These are phyloP conservation scores for Coturnix japonica DNA, from an alignment of 2,113 vertebrate genomes.

Conservation along the genomic window DNA sequence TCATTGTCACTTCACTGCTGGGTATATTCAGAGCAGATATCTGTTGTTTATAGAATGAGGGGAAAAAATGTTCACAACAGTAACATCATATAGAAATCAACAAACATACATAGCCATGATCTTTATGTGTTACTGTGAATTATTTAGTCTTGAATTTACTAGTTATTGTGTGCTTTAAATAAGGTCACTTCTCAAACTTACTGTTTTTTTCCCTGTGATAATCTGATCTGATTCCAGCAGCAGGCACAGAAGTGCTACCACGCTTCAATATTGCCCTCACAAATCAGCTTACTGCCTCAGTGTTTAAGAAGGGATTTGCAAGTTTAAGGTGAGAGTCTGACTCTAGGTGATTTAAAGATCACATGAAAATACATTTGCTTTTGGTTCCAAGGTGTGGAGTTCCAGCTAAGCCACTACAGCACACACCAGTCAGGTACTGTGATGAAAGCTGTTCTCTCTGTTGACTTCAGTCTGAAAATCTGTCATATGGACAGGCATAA, in stretches of 20 bases:
- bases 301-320: slow-evolving; percentile 3
- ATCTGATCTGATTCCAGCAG: neutral
- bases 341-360: neutral
- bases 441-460: neutral
- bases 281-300: neutral
- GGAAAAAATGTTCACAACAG: slow-evolving; percentile 1
- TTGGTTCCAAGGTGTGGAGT: neutral
- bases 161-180: neutral
- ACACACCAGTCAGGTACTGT: neutral
- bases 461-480: accelerated
- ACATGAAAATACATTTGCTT: neutral
- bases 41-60: neutral
- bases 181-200: neutral
- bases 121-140: slow-evolving; percentile 16
- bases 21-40: neutral
- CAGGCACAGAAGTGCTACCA: neutral
- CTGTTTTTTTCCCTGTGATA: neutral
- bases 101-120: neutral
- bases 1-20: neutral
- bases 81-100: neutral
- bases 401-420: neutral
- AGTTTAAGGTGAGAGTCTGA: neutral
- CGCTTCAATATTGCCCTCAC: neutral
- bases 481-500: neutral
- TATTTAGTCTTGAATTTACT: slow-evolving; percentile 45